A percentile compares a stretch with the other conserved stretches of the same genome.
These are phyloP conservation scores for Ornithoptera priamus DNA, from an alignment of 2,888 invertebrate genomes.

Conservation along the genomic window DNA sequence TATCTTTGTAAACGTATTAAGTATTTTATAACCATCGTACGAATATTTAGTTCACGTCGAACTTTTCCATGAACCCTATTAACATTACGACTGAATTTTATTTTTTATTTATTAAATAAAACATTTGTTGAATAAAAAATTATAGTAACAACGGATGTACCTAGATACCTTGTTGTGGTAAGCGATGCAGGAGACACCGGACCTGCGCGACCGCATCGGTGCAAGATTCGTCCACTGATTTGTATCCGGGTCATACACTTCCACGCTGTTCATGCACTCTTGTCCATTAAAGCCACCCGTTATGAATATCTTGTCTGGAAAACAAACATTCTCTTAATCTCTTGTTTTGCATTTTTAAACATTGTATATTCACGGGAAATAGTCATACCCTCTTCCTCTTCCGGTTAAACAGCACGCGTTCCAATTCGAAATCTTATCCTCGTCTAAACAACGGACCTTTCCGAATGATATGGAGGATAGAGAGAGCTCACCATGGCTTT, in stretches of 20 bases:
- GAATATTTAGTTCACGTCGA: too few species aligned
- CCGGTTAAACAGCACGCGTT: too few species aligned
- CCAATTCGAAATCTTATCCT: too few species aligned
- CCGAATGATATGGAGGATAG: too few species aligned
- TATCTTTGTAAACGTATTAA: too few species aligned
- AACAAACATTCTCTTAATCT: background rate
- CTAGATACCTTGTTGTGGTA: constrained; percentile 86
- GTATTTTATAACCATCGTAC: too few species aligned
- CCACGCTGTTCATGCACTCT: constrained; percentile 91
- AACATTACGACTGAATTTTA: background rate
- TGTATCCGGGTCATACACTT: constrained; percentile 87
- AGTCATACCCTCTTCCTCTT: too few species aligned
- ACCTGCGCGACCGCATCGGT: constrained; percentile 89
- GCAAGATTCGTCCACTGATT: constrained; percentile 92
- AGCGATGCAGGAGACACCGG: constrained; percentile 94
- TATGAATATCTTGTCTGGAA: constrained; percentile 86
- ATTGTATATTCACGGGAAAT: too few species aligned
- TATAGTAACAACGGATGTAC: constrained; percentile 45
- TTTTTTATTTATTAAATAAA: background rate
- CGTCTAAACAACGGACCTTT: too few species aligned
- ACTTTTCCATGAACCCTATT: background rate
- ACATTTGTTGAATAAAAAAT: background rate
- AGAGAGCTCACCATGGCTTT: too few species aligned
- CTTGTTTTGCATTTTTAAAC: too few species aligned
- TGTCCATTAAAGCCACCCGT: constrained; percentile 96